Evolutionary conservation across 2,113 vertebrate species (phyloP).

Genomic region (Hiodon alosoides): DNA sequence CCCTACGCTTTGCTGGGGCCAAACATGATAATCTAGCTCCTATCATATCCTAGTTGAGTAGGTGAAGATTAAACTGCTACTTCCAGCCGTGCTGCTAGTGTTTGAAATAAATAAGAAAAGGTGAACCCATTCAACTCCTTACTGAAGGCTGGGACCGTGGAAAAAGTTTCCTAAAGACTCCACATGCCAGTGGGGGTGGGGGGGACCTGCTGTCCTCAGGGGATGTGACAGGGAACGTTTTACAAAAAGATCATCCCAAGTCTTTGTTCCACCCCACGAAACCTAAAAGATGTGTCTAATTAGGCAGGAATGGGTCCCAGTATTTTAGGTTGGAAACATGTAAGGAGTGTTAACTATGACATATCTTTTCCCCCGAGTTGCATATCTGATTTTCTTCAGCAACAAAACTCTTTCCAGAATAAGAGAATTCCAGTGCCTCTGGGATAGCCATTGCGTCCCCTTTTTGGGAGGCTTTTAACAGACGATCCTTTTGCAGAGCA

Average conservation of each 20-base stretch:
- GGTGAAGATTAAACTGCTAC: background rate
- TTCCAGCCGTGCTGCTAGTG: no score
- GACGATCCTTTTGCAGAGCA: background rate
- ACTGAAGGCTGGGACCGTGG: background rate
- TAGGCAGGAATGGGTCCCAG: background rate
- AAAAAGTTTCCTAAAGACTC: background rate
- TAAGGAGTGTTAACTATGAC: background rate
- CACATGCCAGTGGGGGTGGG: background rate
- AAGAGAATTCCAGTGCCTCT: background rate
- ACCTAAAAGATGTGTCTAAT: no score
- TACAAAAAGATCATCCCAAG: no score
- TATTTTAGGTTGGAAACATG: background rate
- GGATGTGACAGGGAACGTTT: background rate
- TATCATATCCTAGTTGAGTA: background rate
- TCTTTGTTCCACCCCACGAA: no score
- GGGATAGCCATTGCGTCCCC: background rate
- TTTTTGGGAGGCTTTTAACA: background rate
- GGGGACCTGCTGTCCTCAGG: no score
- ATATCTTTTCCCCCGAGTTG: background rate
- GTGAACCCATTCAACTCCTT: background rate
- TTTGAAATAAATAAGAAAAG: no score
- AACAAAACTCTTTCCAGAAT: conserved; percentile 1
- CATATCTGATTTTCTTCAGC: background rate
- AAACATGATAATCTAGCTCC: background rate
- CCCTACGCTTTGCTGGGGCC: background rate